Percentiles rank a stretch among this genome's conserved stretches.
phyloP scores from a whole-genome alignment of 2,797 vertebrate species.

The Meriones psammophilus region DNA sequence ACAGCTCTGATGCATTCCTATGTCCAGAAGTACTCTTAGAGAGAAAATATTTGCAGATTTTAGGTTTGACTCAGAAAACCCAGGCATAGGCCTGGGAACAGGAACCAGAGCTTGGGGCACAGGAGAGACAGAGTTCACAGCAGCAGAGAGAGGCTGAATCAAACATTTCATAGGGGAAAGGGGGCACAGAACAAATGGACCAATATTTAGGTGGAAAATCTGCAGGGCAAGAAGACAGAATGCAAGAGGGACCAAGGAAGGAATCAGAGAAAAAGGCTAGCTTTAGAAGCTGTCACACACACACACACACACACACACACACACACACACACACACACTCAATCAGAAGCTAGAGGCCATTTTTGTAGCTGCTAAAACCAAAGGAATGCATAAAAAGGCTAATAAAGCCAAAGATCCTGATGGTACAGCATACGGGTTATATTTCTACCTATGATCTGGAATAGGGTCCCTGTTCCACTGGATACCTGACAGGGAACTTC shows the following conservation, averaged over 20 bases:
- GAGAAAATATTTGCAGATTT: constrained; percentile 64
- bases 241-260: not conserved
- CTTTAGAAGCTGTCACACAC: not conserved
- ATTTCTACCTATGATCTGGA: not conserved
- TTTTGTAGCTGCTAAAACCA: not conserved
- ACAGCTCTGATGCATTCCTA: constrained; percentile 54
- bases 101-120: constrained; percentile 35
- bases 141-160: not conserved
- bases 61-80: constrained; percentile 71
- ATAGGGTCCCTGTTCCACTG: not conserved
- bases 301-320: not conserved
- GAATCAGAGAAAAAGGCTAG: not conserved
- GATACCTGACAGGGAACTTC: not conserved
- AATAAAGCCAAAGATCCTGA: not conserved
- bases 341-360: not conserved
- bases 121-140: constrained; percentile 47
- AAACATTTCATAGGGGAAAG: not conserved
- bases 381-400: constrained; percentile 26
- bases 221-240: not conserved
- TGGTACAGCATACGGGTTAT: not conserved
- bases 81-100: constrained; percentile 52
- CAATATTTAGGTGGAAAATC: not conserved
- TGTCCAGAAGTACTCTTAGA: constrained; percentile 57
- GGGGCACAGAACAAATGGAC: not conserved
- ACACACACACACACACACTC: not conserved